phyloP scores from a whole-genome alignment of 2,113 vertebrate genomes.

The Vireo altiloquus region DNA sequence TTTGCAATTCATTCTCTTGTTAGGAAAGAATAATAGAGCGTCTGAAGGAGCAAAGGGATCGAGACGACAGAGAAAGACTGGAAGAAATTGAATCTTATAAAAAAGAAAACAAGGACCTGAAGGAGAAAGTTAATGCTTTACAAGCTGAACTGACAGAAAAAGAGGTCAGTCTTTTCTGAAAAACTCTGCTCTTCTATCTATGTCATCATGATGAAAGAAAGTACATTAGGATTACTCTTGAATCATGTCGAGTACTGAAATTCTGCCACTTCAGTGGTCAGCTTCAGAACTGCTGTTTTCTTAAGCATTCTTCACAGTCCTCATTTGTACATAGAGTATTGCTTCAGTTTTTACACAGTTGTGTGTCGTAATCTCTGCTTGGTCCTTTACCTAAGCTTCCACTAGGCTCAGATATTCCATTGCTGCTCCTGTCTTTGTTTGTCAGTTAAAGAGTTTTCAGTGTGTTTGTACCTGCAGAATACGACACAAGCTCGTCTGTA shows the following conservation, averaged over 20 bases:
- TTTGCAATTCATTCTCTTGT: neutral
- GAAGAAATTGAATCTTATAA: slow-evolving; percentile 90
- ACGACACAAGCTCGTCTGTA: neutral
- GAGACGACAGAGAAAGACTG: slow-evolving; percentile 87
- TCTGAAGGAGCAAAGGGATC: slow-evolving; percentile 89
- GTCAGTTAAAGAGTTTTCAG: neutral
- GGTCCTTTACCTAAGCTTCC: neutral
- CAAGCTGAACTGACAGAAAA: slow-evolving; percentile 95
- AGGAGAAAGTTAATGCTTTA: slow-evolving; percentile 86
- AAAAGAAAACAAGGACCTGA: slow-evolving; percentile 93
- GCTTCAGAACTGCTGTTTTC: neutral
- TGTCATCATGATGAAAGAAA: neutral
- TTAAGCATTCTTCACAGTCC: neutral
- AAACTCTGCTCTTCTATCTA: neutral
- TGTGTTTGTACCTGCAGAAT: neutral
- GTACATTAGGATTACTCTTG: neutral
- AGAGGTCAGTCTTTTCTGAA: slow-evolving; percentile 82
- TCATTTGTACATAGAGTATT: neutral
- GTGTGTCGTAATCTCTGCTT: neutral
- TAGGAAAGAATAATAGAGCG: slow-evolving; percentile 96
- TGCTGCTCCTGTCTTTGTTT: neutral
- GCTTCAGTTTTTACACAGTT: neutral
- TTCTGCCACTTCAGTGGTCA: neutral
- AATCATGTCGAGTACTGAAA: neutral
- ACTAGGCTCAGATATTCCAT: neutral